Conservation (phyloP, 92 coral and sea anemone genomes). For the Paramuricea clavata region DNA sequence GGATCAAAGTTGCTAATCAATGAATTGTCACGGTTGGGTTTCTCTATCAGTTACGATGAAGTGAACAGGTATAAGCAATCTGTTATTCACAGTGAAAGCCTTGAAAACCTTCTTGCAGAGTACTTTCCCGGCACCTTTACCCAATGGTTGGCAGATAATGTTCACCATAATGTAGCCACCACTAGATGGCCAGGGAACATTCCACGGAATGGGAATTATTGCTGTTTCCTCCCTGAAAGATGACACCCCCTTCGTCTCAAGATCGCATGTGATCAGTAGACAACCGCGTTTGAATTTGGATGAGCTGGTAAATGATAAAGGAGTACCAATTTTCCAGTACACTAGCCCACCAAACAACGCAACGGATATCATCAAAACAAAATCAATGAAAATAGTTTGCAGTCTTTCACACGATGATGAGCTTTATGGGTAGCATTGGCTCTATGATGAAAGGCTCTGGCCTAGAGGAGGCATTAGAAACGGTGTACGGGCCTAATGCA, state of each 20-base stretch:
- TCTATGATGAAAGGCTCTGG: no score
- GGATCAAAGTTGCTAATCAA: no score
- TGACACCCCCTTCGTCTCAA: slow-evolving; percentile 40
- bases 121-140: no score
- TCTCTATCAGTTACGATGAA: no score
- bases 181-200: no score
- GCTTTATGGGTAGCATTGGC: background rate
- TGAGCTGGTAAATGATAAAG: slow-evolving; percentile 34
- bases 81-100: no score
- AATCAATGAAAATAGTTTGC: background rate
- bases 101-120: no score
- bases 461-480: background rate
- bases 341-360: slow-evolving; percentile 23
- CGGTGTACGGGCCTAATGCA: background rate
- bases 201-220: no score
- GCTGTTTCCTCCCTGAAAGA: slow-evolving; percentile 48
- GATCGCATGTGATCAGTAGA: slow-evolving; percentile 28
- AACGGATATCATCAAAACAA: slow-evolving; percentile 31
- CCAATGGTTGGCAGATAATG: no score
- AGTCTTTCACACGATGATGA: background rate
- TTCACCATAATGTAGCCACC: no score
- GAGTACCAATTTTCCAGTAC: slow-evolving; percentile 38
- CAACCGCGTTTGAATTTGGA: slow-evolving; percentile 22
- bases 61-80: no score
- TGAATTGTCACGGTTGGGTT: no score